Evolutionary conservation across 2,888 invertebrate species (phyloP).

Genomic region (Andricus curvator): DNA sequence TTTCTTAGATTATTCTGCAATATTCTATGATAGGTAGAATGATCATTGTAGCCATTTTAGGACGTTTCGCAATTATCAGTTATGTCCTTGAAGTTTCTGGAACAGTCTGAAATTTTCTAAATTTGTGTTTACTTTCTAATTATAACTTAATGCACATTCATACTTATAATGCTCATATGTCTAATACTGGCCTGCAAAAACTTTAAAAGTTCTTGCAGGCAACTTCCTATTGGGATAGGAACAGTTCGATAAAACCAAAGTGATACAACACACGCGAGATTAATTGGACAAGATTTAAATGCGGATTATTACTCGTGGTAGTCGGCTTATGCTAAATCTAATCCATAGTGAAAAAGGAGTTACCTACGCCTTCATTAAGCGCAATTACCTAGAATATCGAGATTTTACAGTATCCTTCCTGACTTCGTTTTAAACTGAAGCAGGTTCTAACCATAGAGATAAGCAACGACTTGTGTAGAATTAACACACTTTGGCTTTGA

Average conservation of each 20-base stretch:
- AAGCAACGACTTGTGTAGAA: background rate
- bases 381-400: constrained; percentile 22
- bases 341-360: background rate
- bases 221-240: background rate
- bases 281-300: background rate
- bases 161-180: no score
- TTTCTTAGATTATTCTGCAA: no score
- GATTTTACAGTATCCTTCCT: background rate
- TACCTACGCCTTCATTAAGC: constrained; percentile 17
- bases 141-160: no score
- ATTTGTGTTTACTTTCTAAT: no score
- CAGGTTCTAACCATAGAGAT: constrained; percentile 2
- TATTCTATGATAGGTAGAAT: no score
- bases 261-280: background rate
- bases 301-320: background rate
- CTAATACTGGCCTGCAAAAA: no score
- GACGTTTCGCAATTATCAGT: no score
- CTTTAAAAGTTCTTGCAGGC: no score
- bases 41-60: no score
- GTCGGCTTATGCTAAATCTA: background rate
- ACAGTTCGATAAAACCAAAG: background rate
- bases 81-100: no score
- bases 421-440: background rate
- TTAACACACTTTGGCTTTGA: background rate
- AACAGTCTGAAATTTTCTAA: no score